A percentile compares a stretch with the other conserved stretches of the same genome.
Evolutionary conservation across 2,888 invertebrate species (phyloP).

Genomic region (Synanthedon andrenaeformis): DNA sequence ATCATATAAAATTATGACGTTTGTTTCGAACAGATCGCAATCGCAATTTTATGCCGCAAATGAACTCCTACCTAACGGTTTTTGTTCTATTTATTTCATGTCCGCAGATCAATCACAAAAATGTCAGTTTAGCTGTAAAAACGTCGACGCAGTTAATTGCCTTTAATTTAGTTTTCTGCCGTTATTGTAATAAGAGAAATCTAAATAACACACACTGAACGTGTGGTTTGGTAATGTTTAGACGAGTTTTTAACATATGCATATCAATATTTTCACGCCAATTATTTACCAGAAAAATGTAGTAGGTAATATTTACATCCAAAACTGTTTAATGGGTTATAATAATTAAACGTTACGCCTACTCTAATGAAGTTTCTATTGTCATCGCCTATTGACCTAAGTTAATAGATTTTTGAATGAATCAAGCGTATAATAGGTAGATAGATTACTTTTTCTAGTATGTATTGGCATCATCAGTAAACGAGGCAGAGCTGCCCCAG

Average conservation of each 20-base stretch:
- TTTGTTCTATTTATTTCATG: constrained; percentile 8
- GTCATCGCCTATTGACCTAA: no score
- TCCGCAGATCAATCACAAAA: constrained; percentile 10
- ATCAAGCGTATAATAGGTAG: not conserved
- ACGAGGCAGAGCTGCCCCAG: constrained; percentile 41
- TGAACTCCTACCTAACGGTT: constrained; percentile 11
- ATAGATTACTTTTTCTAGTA: not conserved
- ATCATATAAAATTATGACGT: not conserved
- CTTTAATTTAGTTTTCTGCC: constrained; percentile 11
- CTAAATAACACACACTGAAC: not conserved
- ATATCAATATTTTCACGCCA: no score
- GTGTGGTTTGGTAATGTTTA: no score
- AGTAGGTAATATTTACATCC: no score
- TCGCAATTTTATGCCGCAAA: not conserved
- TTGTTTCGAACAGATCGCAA: not conserved
- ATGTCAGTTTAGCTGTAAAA: constrained; percentile 8
- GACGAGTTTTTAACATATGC: no score
- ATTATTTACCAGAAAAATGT: no score
- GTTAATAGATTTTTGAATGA: not conserved
- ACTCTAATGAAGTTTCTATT: no score
- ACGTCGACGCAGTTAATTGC: constrained; percentile 15
- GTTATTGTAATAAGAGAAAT: not conserved
- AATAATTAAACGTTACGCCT: no score
- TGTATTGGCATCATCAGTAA: constrained; percentile 26
- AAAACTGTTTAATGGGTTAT: no score